Percentiles rank a stretch among this genome's conserved stretches.
phyloP scores from a whole-genome alignment of 1,140 invertebrate genomes.

The Linepithema humile region DNA sequence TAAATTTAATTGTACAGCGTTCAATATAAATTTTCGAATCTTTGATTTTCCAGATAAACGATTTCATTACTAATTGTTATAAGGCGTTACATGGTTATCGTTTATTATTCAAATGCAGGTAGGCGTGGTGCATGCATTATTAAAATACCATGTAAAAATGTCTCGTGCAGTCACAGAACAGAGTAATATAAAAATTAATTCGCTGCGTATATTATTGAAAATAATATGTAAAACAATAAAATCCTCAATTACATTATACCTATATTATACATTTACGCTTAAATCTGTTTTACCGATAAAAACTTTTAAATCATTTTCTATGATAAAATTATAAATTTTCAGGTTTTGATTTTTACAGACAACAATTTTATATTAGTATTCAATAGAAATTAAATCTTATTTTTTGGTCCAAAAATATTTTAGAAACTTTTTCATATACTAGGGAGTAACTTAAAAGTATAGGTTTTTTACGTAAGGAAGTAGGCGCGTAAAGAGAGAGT shows the following conservation, averaged over 20 bases:
- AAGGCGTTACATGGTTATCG: conserved; percentile 26
- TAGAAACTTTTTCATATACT: background rate
- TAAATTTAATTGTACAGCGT: conserved; percentile 13
- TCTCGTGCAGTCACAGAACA: conserved; percentile 28
- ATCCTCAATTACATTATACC: conserved; percentile 11
- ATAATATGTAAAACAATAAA: conserved; percentile 48
- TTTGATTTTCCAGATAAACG: conserved; percentile 42
- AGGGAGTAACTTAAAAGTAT: background rate
- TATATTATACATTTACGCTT: too few species aligned
- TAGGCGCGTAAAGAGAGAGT: too few species aligned
- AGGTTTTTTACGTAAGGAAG: too few species aligned
- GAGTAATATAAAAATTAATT: conserved; percentile 54
- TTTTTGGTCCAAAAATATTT: background rate
- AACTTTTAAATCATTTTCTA: conserved; percentile 18
- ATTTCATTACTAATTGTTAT: conserved; percentile 42
- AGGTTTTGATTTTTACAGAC: background rate
- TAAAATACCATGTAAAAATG: conserved; percentile 49
- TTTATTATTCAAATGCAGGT: conserved; percentile 52
- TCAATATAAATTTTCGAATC: background rate
- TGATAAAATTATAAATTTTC: conserved; percentile 5
- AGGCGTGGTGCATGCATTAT: conserved; percentile 20
- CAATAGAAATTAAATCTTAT: background rate
- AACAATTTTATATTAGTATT: background rate
- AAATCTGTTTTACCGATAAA: conserved; percentile 30
- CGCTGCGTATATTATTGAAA: conserved; percentile 45